phyloP scores from a whole-genome alignment of 1,140 invertebrate genomes.

The Asobara japonica region DNA sequence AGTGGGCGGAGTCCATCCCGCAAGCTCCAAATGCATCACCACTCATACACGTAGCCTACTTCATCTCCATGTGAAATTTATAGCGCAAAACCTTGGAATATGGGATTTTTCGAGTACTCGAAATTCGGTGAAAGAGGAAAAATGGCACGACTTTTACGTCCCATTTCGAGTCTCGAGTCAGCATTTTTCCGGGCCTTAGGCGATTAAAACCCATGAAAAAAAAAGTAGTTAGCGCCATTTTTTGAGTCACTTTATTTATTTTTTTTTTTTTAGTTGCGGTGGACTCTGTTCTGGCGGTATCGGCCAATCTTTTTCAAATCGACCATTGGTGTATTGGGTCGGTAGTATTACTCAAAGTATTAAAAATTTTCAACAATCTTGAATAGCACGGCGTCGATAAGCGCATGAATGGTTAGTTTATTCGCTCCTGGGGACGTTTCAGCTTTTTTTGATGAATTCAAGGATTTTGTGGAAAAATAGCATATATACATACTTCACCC shows the following conservation, averaged over 20 bases:
- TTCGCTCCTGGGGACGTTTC: not conserved
- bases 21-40: constrained; percentile 50
- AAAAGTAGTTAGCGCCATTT: constrained; percentile 11
- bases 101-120: not conserved
- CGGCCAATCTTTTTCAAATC: not conserved
- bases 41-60: constrained; percentile 50
- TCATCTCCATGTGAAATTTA: not conserved
- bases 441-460: not conserved
- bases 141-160: not conserved
- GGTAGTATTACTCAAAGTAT: constrained; percentile 7
- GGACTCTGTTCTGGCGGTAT: constrained; percentile 9
- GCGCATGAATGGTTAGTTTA: not conserved
- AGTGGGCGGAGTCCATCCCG: constrained; percentile 41
- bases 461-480: no score
- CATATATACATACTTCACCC: no score
- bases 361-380: not conserved
- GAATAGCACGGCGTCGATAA: not conserved
- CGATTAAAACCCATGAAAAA: not conserved
- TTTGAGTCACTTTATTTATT: constrained; percentile 18
- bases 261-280: constrained; percentile 17
- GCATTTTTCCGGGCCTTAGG: not conserved
- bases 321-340: not conserved
- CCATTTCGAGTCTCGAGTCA: not conserved
- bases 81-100: not conserved
- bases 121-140: not conserved